A percentile compares a stretch with the other conserved stretches of the same genome.
phyloP scores from a whole-genome alignment of 2,888 invertebrate species.

The Trachelus tabidus region DNA sequence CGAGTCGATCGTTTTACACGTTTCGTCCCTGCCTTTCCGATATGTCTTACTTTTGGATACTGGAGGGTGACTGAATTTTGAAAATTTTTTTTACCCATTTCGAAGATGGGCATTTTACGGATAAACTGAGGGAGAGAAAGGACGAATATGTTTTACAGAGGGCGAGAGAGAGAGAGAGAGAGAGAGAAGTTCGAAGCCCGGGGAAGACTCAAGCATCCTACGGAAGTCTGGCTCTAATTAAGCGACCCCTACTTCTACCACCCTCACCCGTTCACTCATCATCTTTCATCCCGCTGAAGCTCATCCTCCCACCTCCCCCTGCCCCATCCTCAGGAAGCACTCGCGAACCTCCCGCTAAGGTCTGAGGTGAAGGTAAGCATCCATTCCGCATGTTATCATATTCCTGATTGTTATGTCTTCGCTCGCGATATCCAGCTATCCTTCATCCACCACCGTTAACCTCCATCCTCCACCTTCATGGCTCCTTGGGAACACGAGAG shows the following conservation, averaged over 20 bases:
- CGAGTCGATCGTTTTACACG: not conserved
- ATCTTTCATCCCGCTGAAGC: slow-evolving; percentile 51
- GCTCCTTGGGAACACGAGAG: slow-evolving; percentile 56
- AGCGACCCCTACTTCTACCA: slow-evolving; percentile 52
- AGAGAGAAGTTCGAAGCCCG: slow-evolving; percentile 56
- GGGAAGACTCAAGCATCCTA: slow-evolving; percentile 64
- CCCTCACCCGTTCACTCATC: slow-evolving; percentile 50
- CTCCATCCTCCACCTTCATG: slow-evolving; percentile 41
- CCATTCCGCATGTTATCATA: slow-evolving; percentile 61
- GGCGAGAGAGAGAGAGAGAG: not conserved
- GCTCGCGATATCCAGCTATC: slow-evolving; percentile 33
- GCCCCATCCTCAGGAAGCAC: slow-evolving; percentile 5
- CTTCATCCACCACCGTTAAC: not conserved
- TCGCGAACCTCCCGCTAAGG: slow-evolving; percentile 40
- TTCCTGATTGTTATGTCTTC: slow-evolving; percentile 63
- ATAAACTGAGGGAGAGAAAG: slow-evolving; percentile 46
- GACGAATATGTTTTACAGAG: not conserved
- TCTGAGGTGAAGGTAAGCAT: slow-evolving; percentile 57
- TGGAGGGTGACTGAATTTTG: not conserved
- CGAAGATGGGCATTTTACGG: slow-evolving; percentile 61
- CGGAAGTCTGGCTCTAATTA: slow-evolving; percentile 66
- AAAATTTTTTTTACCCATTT: slow-evolving; percentile 46
- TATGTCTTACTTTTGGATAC: not conserved
- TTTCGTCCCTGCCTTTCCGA: not conserved
- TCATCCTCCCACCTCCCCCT: not conserved